These are phyloP conservation scores for Diadegma fenestrale DNA, from an alignment of 2,888 invertebrate species.

Conservation along the genomic window DNA sequence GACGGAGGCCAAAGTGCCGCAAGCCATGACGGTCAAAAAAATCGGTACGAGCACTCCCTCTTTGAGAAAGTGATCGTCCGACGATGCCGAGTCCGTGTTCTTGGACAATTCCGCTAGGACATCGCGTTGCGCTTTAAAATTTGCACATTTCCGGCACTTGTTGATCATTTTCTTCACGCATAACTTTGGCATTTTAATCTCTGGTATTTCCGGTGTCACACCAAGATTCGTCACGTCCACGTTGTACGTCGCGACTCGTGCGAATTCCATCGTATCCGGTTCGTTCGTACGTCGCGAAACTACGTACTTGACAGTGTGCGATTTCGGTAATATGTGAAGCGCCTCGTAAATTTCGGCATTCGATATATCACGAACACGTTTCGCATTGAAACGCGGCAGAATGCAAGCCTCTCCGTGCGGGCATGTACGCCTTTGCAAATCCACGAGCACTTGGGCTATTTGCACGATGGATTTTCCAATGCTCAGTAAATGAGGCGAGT, in stretches of 20 bases:
- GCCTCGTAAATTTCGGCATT: slow-evolving; percentile 78
- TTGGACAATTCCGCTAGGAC: slow-evolving; percentile 1
- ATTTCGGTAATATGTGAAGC: slow-evolving; percentile 76
- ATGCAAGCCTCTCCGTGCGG: slow-evolving; percentile 70
- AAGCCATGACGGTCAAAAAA: slow-evolving; percentile 88
- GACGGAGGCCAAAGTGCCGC: slow-evolving; percentile 88
- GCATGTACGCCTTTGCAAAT: slow-evolving; percentile 73
- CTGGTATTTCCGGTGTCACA: slow-evolving; percentile 71
- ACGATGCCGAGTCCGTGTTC: slow-evolving; percentile 25
- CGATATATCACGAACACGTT: slow-evolving; percentile 71
- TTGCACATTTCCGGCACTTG: slow-evolving; percentile 78
- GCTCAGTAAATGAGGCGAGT: slow-evolving; percentile 79
- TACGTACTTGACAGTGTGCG: slow-evolving; percentile 76
- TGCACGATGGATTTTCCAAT: slow-evolving; percentile 80
- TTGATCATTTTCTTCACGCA: slow-evolving; percentile 73
- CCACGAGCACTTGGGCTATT: slow-evolving; percentile 74
- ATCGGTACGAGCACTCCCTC: slow-evolving; percentile 87
- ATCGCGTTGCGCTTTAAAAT: slow-evolving; percentile 73
- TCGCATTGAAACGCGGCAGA: slow-evolving; percentile 74
- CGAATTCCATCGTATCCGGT: slow-evolving; percentile 67
- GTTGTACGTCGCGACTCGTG: slow-evolving; percentile 74
- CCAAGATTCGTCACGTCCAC: slow-evolving; percentile 72
- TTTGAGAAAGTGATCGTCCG: slow-evolving; percentile 72
- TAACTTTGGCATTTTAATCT: slow-evolving; percentile 73
- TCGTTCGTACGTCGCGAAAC: slow-evolving; percentile 69